Evolutionary conservation across 1,140 invertebrate species (phyloP), one percentile per base, ranked within the genome.

Genomic region (Mamestra configurata): DNA sequence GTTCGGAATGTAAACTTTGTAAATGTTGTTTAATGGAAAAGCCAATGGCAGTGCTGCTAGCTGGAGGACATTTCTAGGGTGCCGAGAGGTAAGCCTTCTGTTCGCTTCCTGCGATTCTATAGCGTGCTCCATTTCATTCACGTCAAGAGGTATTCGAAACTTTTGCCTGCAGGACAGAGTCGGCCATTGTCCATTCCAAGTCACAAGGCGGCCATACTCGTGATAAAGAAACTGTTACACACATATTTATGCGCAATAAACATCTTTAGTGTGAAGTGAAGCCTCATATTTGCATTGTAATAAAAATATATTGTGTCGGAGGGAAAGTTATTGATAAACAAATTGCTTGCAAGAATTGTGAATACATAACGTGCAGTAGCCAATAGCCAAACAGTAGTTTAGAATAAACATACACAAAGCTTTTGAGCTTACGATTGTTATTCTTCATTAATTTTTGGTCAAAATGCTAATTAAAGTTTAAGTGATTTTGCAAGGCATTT

Each of bases 221-320:
- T 24, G 72, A 81, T 81, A 77, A 81, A 68, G 80, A 73, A 27
- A 77, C 76, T 64, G 80, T 78, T 77, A 81, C 61, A 35, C 75
- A 81, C 72, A 73, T 79, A 53, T 73, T 73, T 79, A 79, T 64
- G 78, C 70, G 35, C 31, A 57, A 79, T 79, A 55, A 75, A 79
- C 37, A 11, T 75, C 37, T 78, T 66, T n/a, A 37, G n/a, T 40
- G 35, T 10, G 27, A 31, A 31, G 27, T 31, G 27, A 31, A 31
- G 27, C 5, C n/a, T 11, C n/a, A 20, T 15, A 24, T 15, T 59
- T 15, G 22, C 11, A 27, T 31, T 31, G 55, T 59, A 27, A 15
- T 59, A 59, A 59, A 59, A 59, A 59, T 59, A 27, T 59, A 11
- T 24, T 53, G 8, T 27, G 6, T 27, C 24, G 4, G 24, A 1